Evolutionary conservation across 1,140 invertebrate genomes (phyloP).

Genomic region (Micrasema longulum): DNA sequence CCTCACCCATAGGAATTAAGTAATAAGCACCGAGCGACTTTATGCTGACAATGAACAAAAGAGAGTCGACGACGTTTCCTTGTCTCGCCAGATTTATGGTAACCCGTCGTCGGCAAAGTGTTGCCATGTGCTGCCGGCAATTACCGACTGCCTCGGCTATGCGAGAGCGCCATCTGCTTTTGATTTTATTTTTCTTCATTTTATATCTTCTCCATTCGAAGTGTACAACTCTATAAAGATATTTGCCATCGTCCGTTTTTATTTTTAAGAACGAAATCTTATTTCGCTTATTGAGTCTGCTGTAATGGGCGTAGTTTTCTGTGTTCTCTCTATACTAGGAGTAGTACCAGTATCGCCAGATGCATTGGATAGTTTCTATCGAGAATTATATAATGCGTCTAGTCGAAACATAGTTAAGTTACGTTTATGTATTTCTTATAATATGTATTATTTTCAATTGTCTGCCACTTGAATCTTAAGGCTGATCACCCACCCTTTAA

Average conservation of each 20-base stretch:
- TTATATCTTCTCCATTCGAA: conserved; percentile 25
- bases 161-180: conserved; percentile 38
- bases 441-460: too few relatives aligned
- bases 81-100: conserved; percentile 27
- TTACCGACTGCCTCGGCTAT: conserved; percentile 27
- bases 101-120: conserved; percentile 14
- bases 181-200: conserved; percentile 44
- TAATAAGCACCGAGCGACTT: neutral
- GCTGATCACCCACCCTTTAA: too few relatives aligned
- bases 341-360: conserved; percentile 14
- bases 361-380: conserved; percentile 25
- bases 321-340: neutral
- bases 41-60: conserved; percentile 1
- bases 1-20: too few relatives aligned
- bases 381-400: too few relatives aligned
- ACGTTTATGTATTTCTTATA: too few relatives aligned
- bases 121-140: conserved; percentile 35
- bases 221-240: conserved; percentile 36
- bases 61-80: conserved; percentile 9
- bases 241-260: conserved; percentile 32
- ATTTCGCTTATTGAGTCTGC: conserved; percentile 37
- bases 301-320: conserved; percentile 34
- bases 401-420: too few relatives aligned
- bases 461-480: too few relatives aligned
- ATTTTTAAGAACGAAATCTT: conserved; percentile 37